phyloP scores from a whole-genome alignment of 2,797 vertebrate species.

The Lepus townsendii region DNA sequence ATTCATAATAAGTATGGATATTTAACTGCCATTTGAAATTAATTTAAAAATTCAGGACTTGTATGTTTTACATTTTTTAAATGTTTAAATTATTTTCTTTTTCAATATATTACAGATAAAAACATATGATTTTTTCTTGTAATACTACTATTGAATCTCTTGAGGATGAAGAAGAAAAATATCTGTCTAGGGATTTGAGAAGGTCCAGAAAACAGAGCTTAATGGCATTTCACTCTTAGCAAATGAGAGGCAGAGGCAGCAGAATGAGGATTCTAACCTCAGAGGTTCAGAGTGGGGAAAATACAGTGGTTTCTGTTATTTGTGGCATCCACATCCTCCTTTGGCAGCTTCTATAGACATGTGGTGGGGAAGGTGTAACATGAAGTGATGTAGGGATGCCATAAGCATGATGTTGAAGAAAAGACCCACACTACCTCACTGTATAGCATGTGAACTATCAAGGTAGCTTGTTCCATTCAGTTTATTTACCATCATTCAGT shows the following conservation, averaged over 20 bases:
- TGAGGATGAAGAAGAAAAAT: background rate
- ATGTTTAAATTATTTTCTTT: background rate
- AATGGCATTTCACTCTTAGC: background rate
- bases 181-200: background rate
- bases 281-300: background rate
- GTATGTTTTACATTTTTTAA: constrained; percentile 9
- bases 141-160: background rate
- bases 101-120: background rate
- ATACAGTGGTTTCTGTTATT: accelerated
- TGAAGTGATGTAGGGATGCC: background rate
- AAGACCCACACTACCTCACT: too few relatives aligned
- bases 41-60: background rate
- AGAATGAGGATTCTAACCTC: background rate
- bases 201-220: background rate
- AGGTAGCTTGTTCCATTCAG: background rate
- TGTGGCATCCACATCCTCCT: background rate
- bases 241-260: background rate
- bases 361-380: background rate
- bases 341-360: background rate
- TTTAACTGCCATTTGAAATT: background rate
- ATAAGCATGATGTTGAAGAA: background rate
- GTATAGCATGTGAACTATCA: background rate
- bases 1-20: background rate
- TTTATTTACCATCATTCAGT: background rate
- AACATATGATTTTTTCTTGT: background rate